Evolutionary conservation across 2,888 invertebrate species (phyloP), one percentile per base, ranked within the genome.

Genomic region (Acrocyrtus sp.): DNA sequence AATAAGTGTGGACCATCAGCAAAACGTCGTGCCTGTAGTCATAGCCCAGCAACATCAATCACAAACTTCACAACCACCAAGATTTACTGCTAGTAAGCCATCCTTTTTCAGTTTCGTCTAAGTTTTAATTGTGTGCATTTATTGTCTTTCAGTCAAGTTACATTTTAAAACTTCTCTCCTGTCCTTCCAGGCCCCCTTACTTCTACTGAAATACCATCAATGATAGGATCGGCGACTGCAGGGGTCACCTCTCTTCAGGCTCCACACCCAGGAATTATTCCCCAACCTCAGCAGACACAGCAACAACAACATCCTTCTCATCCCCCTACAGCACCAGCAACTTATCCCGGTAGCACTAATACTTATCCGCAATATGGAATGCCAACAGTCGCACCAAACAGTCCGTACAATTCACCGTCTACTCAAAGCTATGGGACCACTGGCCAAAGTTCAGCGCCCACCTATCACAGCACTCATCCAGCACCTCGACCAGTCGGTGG

Each of bases 341-440:
- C 83, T 6, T 12, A 82, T 83, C 61, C 84, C 82, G 82, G 84
- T 83, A 85, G 85, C 51, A 54, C 39, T 5, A 83, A 82, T 84
- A 4, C 15, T 34, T 21, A 39, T 17, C 62, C 29, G 51, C 50
- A 48, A 19, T 6, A 21, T 19, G 61, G 27, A 26, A 29, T 47
- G 45, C 61, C 47, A 5, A 24, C n/a, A 2, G 22, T 19, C 19
- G 19, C 54, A 17, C 17, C 26, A 10, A 17, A 4, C 48, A 48
- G 48, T n/a, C 48, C 53, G 3, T 47, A 53, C 22, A 53, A 12
- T 27, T 34, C 2, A n/a, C n/a, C n/a, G n/a, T 12, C 41, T 12
- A 12, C 41, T 12, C 10, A 12, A 12, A 12, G 12, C 12, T 12
- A 39, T 8, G 10, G 10, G 12, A 8, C 12, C 12, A 17, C 48